Conservation (phyloP, 92 coral and sea anemone species). For the Porites lobata region DNA sequence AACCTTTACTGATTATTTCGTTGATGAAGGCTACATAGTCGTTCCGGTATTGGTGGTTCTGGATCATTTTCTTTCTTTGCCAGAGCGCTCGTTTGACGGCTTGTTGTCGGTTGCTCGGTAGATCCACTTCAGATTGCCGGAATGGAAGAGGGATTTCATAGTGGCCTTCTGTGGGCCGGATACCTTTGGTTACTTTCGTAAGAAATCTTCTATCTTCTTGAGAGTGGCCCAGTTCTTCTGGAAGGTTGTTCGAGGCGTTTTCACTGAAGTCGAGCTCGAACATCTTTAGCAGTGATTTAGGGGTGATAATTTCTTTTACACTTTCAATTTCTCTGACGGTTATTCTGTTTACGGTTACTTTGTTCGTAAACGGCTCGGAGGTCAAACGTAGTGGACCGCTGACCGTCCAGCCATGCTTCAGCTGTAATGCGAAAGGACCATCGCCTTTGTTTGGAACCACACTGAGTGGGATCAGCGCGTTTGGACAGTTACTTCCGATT, state of each 20-base stretch:
- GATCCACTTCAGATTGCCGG: not conserved
- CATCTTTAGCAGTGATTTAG: slow-evolving; percentile 40
- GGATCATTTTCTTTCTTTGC: slow-evolving; percentile 40
- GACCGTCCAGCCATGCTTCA: slow-evolving; percentile 66
- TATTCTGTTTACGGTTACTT: slow-evolving; percentile 28
- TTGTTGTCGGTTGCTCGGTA: slow-evolving; percentile 61
- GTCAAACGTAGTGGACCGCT: slow-evolving; percentile 55
- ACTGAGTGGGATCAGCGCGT: slow-evolving; percentile 71
- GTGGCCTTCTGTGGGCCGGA: no score
- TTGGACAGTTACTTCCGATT: slow-evolving; percentile 9
- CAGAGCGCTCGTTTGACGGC: slow-evolving; percentile 54
- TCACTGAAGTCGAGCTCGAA: slow-evolving; percentile 13
- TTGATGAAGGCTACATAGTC: slow-evolving; percentile 60
- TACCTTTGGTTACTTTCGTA: no score
- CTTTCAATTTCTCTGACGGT: slow-evolving; percentile 36
- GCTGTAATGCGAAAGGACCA: slow-evolving; percentile 71
- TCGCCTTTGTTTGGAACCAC: slow-evolving; percentile 63
- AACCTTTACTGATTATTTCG: slow-evolving; percentile 25
- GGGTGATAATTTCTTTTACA: no score
- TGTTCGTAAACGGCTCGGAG: not conserved
- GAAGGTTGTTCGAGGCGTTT: no score
- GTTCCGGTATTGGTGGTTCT: not conserved
- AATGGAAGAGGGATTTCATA: no score
- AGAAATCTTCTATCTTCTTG: no score
- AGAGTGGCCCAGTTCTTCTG: no score